These are phyloP conservation scores for Ganaspis brasiliensis DNA, from an alignment of 2,888 invertebrate genomes.

Conservation along the genomic window DNA sequence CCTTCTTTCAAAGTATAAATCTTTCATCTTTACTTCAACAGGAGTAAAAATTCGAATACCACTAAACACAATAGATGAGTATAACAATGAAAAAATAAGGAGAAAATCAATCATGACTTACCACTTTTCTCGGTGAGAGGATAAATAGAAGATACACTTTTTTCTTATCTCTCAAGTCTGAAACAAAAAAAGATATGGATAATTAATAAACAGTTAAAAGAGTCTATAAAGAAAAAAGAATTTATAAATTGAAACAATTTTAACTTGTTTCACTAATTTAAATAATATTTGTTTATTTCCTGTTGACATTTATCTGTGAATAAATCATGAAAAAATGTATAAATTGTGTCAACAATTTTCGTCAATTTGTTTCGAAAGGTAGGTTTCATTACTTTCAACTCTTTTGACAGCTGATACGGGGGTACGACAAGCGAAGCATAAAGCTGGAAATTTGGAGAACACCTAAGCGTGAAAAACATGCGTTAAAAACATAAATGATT, in stretches of 20 bases:
- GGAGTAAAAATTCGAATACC: neutral
- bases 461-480: constrained; percentile 20
- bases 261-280: too few species aligned
- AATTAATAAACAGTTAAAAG: neutral
- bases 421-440: constrained; percentile 11
- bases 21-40: constrained; percentile 22
- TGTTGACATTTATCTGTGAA: too few species aligned
- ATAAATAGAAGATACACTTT: neutral
- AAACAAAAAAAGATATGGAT: neutral
- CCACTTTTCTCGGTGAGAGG: neutral
- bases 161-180: neutral
- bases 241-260: too few species aligned
- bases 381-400: neutral
- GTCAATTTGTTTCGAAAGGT: neutral
- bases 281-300: too few species aligned
- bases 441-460: constrained; percentile 1
- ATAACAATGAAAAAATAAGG: neutral
- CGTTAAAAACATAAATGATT: constrained; percentile 19
- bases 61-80: neutral
- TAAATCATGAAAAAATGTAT: too few species aligned
- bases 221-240: neutral
- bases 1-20: constrained; percentile 8
- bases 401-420: constrained; percentile 2
- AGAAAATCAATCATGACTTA: constrained; percentile 20
- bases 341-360: too few species aligned